Percentiles rank a stretch among this genome's conserved stretches.
Evolutionary conservation across 2,113 vertebrate genomes (phyloP).

Genomic region (Eptatretus burgeri): DNA sequence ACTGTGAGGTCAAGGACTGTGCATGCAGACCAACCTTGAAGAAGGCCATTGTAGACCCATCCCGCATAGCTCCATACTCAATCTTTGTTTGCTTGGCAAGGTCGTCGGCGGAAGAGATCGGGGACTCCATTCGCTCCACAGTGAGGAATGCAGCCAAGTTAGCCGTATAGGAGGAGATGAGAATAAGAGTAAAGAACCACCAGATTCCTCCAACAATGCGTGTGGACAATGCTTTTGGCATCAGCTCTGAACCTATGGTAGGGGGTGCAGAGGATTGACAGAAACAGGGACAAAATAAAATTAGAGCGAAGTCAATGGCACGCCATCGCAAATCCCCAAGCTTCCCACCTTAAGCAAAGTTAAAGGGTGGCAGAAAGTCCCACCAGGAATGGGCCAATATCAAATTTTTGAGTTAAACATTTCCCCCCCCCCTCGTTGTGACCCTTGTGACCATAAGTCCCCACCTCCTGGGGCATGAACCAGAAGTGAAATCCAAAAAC

Average conservation of each 20-base stretch:
- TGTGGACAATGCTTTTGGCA: constrained; percentile 92
- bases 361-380: too few species aligned
- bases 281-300: constrained; percentile 7
- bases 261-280: constrained; percentile 16
- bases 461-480: too few species aligned
- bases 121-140: constrained; percentile 88
- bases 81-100: constrained; percentile 95
- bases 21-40: constrained; percentile 44
- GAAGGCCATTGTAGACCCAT: constrained; percentile 94
- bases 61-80: constrained; percentile 72
- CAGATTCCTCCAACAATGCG: constrained; percentile 95
- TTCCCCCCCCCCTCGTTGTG: too few species aligned
- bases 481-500: too few species aligned
- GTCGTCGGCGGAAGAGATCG: constrained; percentile 80
- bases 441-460: too few species aligned
- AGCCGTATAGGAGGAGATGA: constrained; percentile 92
- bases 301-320: too few species aligned
- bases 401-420: too few species aligned
- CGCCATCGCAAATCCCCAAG: too few species aligned
- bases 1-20: not conserved
- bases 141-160: constrained; percentile 93
- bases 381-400: too few species aligned
- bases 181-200: constrained; percentile 98
- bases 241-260: constrained; percentile 63
- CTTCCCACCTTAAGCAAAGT: too few species aligned